These are phyloP conservation scores for Apis mellifera DNA, from an alignment of 1,140 invertebrate species.

Conservation along the genomic window DNA sequence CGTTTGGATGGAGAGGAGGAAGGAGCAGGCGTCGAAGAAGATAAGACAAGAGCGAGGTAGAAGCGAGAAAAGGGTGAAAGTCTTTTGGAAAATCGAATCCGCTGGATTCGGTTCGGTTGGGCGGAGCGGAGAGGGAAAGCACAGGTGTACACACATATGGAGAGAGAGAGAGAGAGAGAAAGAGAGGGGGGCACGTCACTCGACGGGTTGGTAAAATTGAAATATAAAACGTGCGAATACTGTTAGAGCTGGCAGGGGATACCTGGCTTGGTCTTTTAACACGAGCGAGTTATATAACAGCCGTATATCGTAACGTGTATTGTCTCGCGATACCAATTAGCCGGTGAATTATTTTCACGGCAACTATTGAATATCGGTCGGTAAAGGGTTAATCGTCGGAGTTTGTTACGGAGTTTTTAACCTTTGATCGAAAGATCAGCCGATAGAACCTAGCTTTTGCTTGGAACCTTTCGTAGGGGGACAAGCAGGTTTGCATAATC, in stretches of 20 bases:
- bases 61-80: conserved; percentile 62
- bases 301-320: conserved; percentile 6
- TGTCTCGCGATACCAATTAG: background rate
- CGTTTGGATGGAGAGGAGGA: background rate
- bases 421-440: too few species aligned
- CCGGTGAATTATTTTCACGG: background rate
- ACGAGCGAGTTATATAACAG: conserved; percentile 48
- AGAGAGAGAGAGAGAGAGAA: too few species aligned
- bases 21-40: conserved; percentile 14
- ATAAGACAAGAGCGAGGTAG: background rate
- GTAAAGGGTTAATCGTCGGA: background rate
- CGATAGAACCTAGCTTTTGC: too few species aligned
- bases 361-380: background rate
- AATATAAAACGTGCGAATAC: conserved; percentile 61
- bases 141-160: conserved; percentile 43
- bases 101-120: conserved; percentile 39
- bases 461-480: too few species aligned
- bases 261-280: conserved; percentile 40
- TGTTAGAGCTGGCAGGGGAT: conserved; percentile 49
- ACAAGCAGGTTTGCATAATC: too few species aligned
- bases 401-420: background rate
- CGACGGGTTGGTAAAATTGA: conserved; percentile 53
- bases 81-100: conserved; percentile 60
- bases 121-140: conserved; percentile 29
- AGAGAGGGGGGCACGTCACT: background rate